These are phyloP conservation scores for Edolisoma coerulescens DNA, from an alignment of 2,113 vertebrate species.

Conservation along the genomic window DNA sequence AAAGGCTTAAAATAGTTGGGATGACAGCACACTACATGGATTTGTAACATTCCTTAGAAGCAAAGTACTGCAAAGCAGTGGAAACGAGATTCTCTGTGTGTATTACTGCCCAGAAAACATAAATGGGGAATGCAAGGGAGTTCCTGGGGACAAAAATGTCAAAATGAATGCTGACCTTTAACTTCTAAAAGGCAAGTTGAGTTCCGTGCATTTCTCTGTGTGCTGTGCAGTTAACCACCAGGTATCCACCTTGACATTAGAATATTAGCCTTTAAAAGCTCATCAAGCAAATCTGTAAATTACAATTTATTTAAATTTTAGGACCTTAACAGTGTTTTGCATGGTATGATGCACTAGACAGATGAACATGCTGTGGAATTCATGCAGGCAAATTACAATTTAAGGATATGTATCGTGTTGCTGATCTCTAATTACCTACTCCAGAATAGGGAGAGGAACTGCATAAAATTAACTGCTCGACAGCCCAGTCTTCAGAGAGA, in stretches of 20 bases:
- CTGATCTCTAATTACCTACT: background rate
- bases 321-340: background rate
- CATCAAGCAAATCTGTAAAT: background rate
- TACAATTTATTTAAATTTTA: background rate
- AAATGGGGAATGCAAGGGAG: background rate
- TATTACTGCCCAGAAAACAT: background rate
- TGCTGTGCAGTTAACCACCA: background rate
- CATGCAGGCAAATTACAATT: background rate
- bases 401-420: background rate
- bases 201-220: background rate
- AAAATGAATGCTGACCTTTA: background rate
- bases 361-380: background rate
- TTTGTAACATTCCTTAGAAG: constrained; percentile 17
- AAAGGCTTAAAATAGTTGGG: background rate
- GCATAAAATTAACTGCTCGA: background rate
- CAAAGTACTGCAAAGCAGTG: background rate
- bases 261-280: background rate
- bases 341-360: background rate
- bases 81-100: background rate
- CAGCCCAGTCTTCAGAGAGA: background rate
- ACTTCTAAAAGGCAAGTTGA: background rate
- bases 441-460: background rate
- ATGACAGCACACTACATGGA: background rate
- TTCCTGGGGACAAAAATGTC: background rate
- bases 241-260: background rate